Evolutionary conservation across 2,113 vertebrate species (phyloP), one percentile per base, ranked within the genome.

Genomic region (Oreamnos americanus): DNA sequence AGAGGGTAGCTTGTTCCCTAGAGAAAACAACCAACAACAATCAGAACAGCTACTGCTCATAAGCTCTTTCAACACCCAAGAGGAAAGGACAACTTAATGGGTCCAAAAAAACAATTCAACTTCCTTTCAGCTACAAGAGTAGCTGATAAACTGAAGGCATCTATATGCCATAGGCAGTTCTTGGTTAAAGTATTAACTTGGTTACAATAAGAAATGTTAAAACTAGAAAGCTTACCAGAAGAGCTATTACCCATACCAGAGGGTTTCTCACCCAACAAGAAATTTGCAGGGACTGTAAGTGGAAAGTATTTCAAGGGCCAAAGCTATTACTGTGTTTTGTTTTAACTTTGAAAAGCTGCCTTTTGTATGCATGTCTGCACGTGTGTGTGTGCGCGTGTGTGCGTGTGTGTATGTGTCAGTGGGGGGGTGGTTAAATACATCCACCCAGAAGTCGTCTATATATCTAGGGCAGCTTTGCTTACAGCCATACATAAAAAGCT

Each of bases 1-100:
- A 98, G 98, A 97, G 97, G 98, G 98, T 98, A 98, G 98, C 98
- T 98, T 98, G 98, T 97, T 98, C 98, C 98, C 98, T 98, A 98
- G 98, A 98, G 98, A 98, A 98, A 98, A 98, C 98, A 98, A 98
- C 98, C 98, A 98, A 98, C 98, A 98, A 97, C 97, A 98, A 98
- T 98, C 98, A 98, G 98, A 98, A 98, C 96, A 98, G 98, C 98
- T 98, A 98, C 97, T 97, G 98, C 97, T 97, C 94, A 97, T 97
- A 96, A 87, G 98, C 93, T 97, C 97, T 97, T 97, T 94, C 97
- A 98, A 97, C 96, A 98, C 93, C 97, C 97, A 98, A 91, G 94
- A 97, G 98, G 98, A 98, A 96, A 97, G 97, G 95, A 97, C 93
- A 97, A 97, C 91, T 97, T 97, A 97, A 30, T 96, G 91, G 53